Evolutionary conservation across 2,888 invertebrate genomes (phyloP), one percentile per base, ranked within the genome.

Genomic region (Agonopterix arenella): DNA sequence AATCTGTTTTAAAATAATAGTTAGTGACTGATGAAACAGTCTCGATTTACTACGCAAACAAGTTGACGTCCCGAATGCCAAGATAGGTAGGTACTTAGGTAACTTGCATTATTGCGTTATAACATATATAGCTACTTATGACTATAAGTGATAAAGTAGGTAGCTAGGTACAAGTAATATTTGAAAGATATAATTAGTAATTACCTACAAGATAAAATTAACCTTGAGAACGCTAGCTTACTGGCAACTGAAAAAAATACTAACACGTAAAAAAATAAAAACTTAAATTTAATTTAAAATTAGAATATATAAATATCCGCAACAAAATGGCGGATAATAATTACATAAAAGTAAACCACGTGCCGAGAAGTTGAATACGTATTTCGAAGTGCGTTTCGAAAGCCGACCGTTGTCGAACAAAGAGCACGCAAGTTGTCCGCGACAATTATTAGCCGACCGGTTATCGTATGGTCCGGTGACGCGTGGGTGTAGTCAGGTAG

Each of bases 361-460:
- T 75, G 74, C 67, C 60, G 46, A 44, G 51, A 55, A 52, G 48
- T 51, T 52, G 47, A 53, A 66, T 73, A 69, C 77, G 78, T 76
- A 77, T 67, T 79, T 74, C 70, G 73, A 76, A 73, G 64, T 75
- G 72, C 68, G 70, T 83, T 83, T 81, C 74, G 80, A 84, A 84
- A 84, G 84, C 80, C 38, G 41, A 43, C 51, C 55, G 64, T 57
- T 28, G 28, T 53, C 59, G 73, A 79, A 84, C 84, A 86, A 85
- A 85, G 85, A 84, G 70, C 80, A 81, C 84, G 86, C 85, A 84
- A 76, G 68, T 71, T 60, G 64, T 65, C 68, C 76, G 76, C 80
- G 76, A 70, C 78, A 70, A 70, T 73, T 70, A 73, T 70, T 69
- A 72, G 46, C 60, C 77, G 78, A 69, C 74, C 72, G 69, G 73